phyloP scores from a whole-genome alignment of 2,113 vertebrate genomes.

The Dromiciops gliroides region DNA sequence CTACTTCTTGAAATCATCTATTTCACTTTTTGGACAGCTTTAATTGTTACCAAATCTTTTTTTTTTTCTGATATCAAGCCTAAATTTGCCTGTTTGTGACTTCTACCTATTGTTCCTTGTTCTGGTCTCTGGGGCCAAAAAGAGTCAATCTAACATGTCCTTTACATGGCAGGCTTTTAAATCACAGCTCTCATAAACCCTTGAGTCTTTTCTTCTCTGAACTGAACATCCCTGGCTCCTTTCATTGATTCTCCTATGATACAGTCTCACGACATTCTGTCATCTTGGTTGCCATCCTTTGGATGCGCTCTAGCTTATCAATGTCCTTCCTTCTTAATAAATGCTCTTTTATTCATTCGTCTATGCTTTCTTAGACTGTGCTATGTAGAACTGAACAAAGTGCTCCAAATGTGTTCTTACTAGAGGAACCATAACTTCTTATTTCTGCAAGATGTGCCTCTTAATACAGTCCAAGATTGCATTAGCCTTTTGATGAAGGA shows the following conservation, averaged over 20 bases:
- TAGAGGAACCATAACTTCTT: too few relatives aligned
- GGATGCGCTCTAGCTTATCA: too few relatives aligned
- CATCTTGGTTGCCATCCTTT: too few relatives aligned
- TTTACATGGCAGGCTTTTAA: neutral
- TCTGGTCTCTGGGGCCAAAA: neutral
- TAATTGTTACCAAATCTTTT: neutral
- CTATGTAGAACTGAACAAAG: too few relatives aligned
- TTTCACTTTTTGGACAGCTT: neutral
- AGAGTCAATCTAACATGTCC: neutral
- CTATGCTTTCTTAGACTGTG: too few relatives aligned
- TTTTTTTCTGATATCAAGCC: neutral
- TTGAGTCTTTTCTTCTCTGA: neutral
- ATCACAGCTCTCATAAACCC: neutral
- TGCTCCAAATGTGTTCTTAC: too few relatives aligned
- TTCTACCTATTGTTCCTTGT: neutral
- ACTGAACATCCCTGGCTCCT: neutral
- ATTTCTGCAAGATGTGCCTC: too few relatives aligned
- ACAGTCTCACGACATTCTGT: too few relatives aligned
- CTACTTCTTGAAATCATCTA: neutral
- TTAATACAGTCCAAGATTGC: too few relatives aligned
- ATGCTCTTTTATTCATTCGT: too few relatives aligned
- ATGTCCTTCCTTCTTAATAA: too few relatives aligned
- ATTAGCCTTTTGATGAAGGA: too few relatives aligned
- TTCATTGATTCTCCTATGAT: neutral
- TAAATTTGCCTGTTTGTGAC: neutral